Percentiles rank a stretch among this genome's conserved stretches.
phyloP scores from a whole-genome alignment of 2,888 invertebrate genomes.

The Limenitis camilla region DNA sequence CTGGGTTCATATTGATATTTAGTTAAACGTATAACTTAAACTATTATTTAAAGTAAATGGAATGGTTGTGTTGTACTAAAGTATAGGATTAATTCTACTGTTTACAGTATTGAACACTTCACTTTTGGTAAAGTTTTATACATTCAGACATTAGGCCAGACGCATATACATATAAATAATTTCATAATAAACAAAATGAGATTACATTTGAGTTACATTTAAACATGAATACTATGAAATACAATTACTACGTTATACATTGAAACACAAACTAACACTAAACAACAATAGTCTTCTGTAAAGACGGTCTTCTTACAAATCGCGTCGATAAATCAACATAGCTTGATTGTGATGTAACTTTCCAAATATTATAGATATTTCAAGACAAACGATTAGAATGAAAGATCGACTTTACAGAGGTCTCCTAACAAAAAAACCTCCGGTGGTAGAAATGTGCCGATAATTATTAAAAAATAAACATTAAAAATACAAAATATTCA shows the following conservation, averaged over 20 bases:
- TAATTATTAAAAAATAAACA: conserved; percentile 12
- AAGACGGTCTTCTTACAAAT: no score
- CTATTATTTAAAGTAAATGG: conserved; percentile 33
- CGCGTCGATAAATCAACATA: no score
- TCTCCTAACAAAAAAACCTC: conserved; percentile 23
- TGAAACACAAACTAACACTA: conserved; percentile 24
- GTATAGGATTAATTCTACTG: conserved; percentile 29
- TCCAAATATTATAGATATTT: no score
- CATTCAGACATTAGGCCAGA: conserved; percentile 23
- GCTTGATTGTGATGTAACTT: no score
- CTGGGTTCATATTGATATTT: no score
- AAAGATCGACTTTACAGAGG: no score
- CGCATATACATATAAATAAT: conserved; percentile 25
- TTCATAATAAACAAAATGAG: conserved; percentile 45
- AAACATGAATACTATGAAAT: conserved; percentile 26
- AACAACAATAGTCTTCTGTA: conserved; percentile 17
- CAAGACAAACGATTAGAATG: no score
- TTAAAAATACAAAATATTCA: conserved; percentile 20
- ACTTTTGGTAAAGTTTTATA: conserved; percentile 43
- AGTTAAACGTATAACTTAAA: background rate
- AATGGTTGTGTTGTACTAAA: conserved; percentile 44
- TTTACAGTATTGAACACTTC: conserved; percentile 49
- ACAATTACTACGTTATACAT: conserved; percentile 21
- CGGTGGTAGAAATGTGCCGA: conserved; percentile 19
- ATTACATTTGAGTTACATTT: conserved; percentile 49